These are phyloP conservation scores for Laticauda colubrina DNA, from an alignment of 2,113 vertebrate species.

Conservation along the genomic window DNA sequence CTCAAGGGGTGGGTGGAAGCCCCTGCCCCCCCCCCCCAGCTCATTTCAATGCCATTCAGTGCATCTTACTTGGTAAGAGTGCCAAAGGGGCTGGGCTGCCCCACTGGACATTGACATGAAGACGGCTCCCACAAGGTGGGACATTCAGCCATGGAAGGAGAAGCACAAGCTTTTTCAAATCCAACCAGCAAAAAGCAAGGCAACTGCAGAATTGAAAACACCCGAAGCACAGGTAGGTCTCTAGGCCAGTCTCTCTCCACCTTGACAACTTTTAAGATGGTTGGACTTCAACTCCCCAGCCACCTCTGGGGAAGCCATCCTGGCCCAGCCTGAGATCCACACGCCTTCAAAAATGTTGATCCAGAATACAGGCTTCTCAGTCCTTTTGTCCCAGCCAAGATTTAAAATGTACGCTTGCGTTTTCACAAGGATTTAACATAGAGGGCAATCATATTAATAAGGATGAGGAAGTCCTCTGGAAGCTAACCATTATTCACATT, in stretches of 20 bases:
- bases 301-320: not conserved
- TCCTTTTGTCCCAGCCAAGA: not conserved
- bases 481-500: not conserved
- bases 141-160: not conserved
- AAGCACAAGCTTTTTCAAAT: not conserved
- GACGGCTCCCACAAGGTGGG: not conserved
- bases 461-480: not conserved
- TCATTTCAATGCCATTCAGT: not conserved
- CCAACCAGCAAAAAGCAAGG: not conserved
- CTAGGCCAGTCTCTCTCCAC: not conserved
- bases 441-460: not conserved
- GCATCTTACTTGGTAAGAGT: not conserved
- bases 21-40: not conserved
- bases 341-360: not conserved
- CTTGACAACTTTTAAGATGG: not conserved
- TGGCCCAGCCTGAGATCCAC: not conserved
- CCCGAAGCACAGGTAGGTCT: not conserved
- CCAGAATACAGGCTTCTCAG: not conserved
- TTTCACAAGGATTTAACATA: not conserved
- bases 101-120: not conserved
- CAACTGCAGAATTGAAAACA: not conserved
- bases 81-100: not conserved
- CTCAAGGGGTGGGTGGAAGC: not conserved
- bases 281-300: not conserved
- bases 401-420: not conserved